phyloP scores from a whole-genome alignment of 1,140 invertebrate species.

The Drosophila jambulina region DNA sequence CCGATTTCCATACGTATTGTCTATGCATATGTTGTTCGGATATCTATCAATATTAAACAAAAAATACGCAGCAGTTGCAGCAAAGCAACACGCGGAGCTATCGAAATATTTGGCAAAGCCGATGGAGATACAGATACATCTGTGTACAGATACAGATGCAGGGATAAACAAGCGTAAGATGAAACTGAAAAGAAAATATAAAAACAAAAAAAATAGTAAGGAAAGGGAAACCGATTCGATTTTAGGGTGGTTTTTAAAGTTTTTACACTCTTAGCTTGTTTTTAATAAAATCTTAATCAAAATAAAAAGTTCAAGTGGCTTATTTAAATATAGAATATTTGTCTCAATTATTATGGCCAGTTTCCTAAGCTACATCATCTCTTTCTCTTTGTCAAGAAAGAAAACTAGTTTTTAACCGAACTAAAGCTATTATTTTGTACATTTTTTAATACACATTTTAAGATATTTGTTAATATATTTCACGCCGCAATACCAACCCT shows the following conservation, averaged over 20 bases:
- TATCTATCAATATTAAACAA: constrained; percentile 33
- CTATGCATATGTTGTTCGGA: constrained; percentile 20
- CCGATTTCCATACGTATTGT: constrained; percentile 46
- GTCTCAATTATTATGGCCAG: background rate
- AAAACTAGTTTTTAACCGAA: too few species aligned
- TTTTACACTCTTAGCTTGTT: background rate
- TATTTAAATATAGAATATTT: background rate
- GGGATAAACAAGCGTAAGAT: constrained; percentile 2
- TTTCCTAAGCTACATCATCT: too few species aligned
- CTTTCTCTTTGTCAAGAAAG: too few species aligned
- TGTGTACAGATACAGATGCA: background rate
- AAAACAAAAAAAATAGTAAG: background rate
- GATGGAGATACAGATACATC: constrained; percentile 11
- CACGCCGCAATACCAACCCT: too few species aligned
- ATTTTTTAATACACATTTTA: too few species aligned
- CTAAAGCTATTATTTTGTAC: too few species aligned
- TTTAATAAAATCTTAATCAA: background rate
- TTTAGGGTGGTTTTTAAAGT: constrained; percentile 4
- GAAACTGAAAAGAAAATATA: constrained; percentile 16
- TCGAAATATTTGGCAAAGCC: constrained; percentile 48
- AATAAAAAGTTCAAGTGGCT: background rate
- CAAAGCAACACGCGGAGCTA: background rate
- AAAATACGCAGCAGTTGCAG: constrained; percentile 18
- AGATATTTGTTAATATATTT: too few species aligned
- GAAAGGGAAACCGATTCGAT: constrained; percentile 35